Percentiles rank a stretch among this genome's conserved stretches.
These are phyloP conservation scores for Diachasmimorpha longicaudata DNA, from an alignment of 1,140 invertebrate species.

Conservation along the genomic window DNA sequence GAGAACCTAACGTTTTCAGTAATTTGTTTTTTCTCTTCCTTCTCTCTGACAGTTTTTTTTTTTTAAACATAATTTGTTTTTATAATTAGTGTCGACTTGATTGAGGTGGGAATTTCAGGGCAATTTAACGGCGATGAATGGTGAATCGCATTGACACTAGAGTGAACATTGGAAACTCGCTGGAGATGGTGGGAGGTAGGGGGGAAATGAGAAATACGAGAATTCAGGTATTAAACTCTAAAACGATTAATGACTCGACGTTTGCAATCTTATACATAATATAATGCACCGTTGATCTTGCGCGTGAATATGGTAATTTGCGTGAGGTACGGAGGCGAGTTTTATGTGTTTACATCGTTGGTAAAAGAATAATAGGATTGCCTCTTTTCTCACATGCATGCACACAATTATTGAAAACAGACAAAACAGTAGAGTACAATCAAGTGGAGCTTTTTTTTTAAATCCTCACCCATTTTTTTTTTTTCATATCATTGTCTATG, in stretches of 20 bases:
- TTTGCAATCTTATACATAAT: slow-evolving; percentile 6
- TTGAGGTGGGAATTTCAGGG: background rate
- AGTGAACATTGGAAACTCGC: background rate
- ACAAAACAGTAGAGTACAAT: background rate
- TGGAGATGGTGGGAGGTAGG: background rate
- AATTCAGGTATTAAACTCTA: background rate
- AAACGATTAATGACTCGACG: slow-evolving; percentile 11
- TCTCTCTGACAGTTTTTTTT: background rate
- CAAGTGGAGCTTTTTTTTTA: background rate
- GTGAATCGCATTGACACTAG: background rate
- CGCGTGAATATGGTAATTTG: slow-evolving; percentile 11
- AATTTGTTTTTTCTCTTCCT: background rate
- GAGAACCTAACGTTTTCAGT: background rate
- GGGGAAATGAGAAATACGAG: background rate
- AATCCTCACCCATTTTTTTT: background rate
- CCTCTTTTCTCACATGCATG: slow-evolving; percentile 3
- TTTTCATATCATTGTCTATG: background rate
- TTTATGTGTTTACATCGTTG: background rate
- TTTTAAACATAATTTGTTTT: background rate
- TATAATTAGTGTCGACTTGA: background rate
- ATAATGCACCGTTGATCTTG: slow-evolving; percentile 6
- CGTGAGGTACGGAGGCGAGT: background rate
- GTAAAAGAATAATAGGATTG: slow-evolving; percentile 9
- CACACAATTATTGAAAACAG: background rate
- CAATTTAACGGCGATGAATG: background rate